phyloP scores from a whole-genome alignment of 92 coral and sea anemone species.

The Actinostola sp. region DNA sequence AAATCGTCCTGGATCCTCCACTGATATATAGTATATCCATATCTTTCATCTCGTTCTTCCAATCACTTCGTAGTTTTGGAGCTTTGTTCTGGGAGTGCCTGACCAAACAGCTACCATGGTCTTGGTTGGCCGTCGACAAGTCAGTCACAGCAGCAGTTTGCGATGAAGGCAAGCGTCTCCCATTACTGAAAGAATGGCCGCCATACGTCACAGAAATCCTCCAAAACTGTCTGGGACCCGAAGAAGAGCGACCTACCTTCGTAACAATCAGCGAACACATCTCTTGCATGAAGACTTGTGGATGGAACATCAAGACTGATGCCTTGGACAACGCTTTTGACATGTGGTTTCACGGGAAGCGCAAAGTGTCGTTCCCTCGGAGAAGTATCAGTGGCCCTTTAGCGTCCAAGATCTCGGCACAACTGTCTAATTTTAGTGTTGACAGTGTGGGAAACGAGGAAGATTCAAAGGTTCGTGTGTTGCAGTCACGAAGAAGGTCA shows the following conservation, averaged over 20 bases:
- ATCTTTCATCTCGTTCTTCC: neutral
- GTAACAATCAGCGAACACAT: slow-evolving; percentile 21
- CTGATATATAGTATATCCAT: too few species aligned
- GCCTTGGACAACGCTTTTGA: slow-evolving; percentile 55
- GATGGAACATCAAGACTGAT: slow-evolving; percentile 34
- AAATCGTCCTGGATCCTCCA: too few species aligned
- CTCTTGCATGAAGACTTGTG: slow-evolving; percentile 22
- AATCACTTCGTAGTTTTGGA: slow-evolving; percentile 66
- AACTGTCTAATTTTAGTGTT: slow-evolving; percentile 6
- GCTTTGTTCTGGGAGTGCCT: slow-evolving; percentile 88
- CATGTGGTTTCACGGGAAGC: slow-evolving; percentile 40
- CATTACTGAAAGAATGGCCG: slow-evolving; percentile 72
- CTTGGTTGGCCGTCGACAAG: slow-evolving; percentile 67
- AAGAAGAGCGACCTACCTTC: slow-evolving; percentile 36
- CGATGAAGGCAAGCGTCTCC: slow-evolving; percentile 36
- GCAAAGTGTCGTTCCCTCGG: neutral
- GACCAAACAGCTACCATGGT: slow-evolving; percentile 82
- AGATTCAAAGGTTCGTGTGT: slow-evolving; percentile 29
- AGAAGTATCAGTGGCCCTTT: neutral
- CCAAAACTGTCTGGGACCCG: slow-evolving; percentile 31
- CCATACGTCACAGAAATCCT: slow-evolving; percentile 46
- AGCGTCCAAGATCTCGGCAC: slow-evolving; percentile 13
- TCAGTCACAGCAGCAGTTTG: slow-evolving; percentile 52
- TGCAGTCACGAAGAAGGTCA: slow-evolving; percentile 20
- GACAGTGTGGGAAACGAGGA: slow-evolving; percentile 9